phyloP scores from a whole-genome alignment of 2,888 invertebrate genomes.

The Aphidius colemani region DNA sequence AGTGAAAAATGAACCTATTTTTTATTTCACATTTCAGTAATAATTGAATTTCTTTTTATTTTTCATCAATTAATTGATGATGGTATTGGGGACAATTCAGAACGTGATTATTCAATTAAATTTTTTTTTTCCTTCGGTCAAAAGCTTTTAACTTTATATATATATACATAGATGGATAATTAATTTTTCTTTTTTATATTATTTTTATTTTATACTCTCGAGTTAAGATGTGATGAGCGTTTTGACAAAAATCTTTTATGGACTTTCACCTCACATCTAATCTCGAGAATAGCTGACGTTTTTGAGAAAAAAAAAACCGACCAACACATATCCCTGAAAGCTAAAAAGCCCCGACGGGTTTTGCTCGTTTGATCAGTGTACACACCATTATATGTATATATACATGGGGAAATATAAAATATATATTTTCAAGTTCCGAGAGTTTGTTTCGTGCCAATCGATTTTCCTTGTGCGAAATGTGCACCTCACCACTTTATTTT shows the following conservation, averaged over 20 bases:
- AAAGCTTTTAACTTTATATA: no score
- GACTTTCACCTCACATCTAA: constrained; percentile 15
- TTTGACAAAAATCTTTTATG: neutral
- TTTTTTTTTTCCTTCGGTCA: no score
- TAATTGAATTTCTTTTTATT: no score
- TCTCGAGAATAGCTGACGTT: constrained; percentile 21
- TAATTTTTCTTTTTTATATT: neutral
- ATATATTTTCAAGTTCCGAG: constrained; percentile 12
- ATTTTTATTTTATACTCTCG: neutral
- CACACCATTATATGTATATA: no score
- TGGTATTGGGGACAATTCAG: no score
- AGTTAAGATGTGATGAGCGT: no score
- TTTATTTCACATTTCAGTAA: no score
- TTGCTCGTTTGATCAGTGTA: constrained; percentile 28
- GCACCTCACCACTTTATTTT: constrained; percentile 16
- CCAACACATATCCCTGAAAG: constrained; percentile 23
- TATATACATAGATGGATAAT: no score
- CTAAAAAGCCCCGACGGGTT: constrained; percentile 29
- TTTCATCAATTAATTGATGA: no score
- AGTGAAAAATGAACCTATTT: no score
- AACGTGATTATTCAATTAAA: no score
- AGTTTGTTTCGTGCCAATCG: constrained; percentile 31
- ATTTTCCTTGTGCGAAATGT: constrained; percentile 24
- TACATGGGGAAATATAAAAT: no score
- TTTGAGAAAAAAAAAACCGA: constrained; percentile 21